Base-by-base conservation (phyloP, 2,797 vertebrate species). In the Gallinago stenura region DNA sequence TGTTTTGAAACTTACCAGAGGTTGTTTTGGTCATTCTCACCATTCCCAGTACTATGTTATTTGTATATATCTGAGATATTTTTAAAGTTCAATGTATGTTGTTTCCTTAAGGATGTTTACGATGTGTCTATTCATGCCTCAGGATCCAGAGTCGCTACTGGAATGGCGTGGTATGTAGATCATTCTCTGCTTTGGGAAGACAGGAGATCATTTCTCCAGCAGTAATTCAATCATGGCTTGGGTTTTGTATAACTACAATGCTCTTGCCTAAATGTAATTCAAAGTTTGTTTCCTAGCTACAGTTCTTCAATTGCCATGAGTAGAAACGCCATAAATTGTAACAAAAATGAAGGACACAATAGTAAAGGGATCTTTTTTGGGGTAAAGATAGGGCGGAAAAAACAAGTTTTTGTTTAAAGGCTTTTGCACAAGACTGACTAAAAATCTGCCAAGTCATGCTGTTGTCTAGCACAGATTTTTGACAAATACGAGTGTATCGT, bases 271-370 rank as follows among this genome's bases (percentile, higher is more conserved):
- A 95, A 93, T 93, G 90, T 73, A 91, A 92, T 97, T 87, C 75
- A 91, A 70, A 95, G 90, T 94, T 96, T 85, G 91, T 95, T 95
- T 95, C 94, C 78, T 95, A 95, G 90, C 64, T 95, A 93, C 94
- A 80, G 77, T 89, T 95, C 75, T 87, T 90, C 41, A 76, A 20
- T 83, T 61, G 64, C 58, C 50, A 41, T 15, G 56, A 90, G 88
- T 51, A 93, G 80, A 87, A 95, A 91, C 5, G 3, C 28, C 33
- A 41, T 79, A 68, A 83, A 83, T 70, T 79, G 5, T 7, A 73
- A 68, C 35, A 41, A 31, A 81, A 64, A 50, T 43, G 15, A 57
- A 73, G 71, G 78, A 71, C 51, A 89, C 51, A 89, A 35, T 51
- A 82, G 28, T 51, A 31, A 87, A 83, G n/a, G 8, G 35, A n/a